Conservation (phyloP, 2,888 invertebrate genomes). For the Bhutanitis thaidina region DNA sequence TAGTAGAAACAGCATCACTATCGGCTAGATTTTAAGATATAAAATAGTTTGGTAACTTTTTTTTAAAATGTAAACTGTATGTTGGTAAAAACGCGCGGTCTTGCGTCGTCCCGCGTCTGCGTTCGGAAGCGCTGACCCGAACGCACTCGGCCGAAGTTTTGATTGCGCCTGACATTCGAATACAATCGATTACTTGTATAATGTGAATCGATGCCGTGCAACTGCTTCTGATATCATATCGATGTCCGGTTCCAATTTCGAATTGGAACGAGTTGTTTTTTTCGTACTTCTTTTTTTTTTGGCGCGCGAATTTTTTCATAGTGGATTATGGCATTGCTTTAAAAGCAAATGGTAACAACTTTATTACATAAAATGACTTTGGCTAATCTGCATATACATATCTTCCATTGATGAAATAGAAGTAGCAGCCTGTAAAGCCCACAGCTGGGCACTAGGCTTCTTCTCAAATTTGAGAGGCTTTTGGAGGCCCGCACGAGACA, state of each 20-base stretch:
- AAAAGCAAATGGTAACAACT: background rate
- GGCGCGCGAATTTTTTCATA: constrained; percentile 7
- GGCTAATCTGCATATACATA: too few species aligned
- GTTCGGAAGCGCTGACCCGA: constrained; percentile 74
- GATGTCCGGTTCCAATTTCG: constrained; percentile 42
- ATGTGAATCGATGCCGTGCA: constrained; percentile 58
- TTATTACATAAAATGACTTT: too few species aligned
- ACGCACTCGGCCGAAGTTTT: constrained; percentile 58
- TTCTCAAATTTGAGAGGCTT: too few species aligned
- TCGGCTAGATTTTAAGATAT: background rate
- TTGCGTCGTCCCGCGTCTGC: constrained; percentile 67
- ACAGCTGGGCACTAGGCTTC: too few species aligned
- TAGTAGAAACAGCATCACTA: background rate
- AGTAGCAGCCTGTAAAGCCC: too few species aligned
- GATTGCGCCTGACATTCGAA: constrained; percentile 75
- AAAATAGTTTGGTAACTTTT: background rate
- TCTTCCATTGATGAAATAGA: too few species aligned
- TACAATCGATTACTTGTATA: constrained; percentile 73
- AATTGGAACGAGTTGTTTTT: constrained; percentile 39
- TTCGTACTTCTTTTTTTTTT: constrained; percentile 12
- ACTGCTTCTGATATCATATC: constrained; percentile 34
- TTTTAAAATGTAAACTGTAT: background rate
- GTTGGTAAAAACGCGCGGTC: constrained; percentile 46
- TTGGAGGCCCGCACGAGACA: too few species aligned
- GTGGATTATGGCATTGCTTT: background rate